Evolutionary conservation across 2,113 vertebrate genomes (phyloP).

Genomic region (Ciconia stormi): DNA sequence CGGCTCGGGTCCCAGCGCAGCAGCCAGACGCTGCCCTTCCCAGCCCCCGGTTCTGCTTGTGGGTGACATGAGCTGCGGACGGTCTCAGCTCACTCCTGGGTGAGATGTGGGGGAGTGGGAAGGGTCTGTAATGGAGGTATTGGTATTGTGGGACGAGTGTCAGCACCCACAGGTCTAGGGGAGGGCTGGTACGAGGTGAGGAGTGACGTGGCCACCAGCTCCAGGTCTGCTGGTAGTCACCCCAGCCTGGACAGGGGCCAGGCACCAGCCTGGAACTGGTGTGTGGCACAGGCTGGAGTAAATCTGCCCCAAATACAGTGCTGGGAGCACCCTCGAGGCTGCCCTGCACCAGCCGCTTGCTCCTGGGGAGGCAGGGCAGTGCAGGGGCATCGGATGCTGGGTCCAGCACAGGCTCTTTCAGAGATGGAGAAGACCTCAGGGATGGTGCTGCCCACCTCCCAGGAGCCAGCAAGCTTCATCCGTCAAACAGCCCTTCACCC

Average conservation of each 20-base stretch:
- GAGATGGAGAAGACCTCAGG: background rate
- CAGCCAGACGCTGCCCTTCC: background rate
- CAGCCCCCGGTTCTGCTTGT: background rate
- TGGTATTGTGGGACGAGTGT: background rate
- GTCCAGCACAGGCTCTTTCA: background rate
- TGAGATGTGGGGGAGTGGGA: fast-evolving
- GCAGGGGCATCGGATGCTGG: fast-evolving
- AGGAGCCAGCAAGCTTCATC: background rate
- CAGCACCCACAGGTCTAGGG: background rate
- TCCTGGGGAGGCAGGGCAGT: background rate
- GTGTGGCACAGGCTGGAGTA: background rate
- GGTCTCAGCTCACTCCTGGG: background rate
- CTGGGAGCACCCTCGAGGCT: fast-evolving
- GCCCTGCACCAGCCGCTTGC: background rate
- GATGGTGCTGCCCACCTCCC: background rate
- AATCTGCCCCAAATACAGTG: fast-evolving
- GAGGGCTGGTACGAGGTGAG: background rate
- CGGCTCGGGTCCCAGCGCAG: fast-evolving
- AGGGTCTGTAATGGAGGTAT: background rate
- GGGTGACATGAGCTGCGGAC: background rate
- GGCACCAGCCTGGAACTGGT: background rate
- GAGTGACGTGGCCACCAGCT: background rate
- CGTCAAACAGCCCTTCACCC: background rate
- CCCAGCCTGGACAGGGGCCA: background rate
- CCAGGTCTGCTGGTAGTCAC: background rate